phyloP scores from a whole-genome alignment of 2,797 vertebrate species.

The Sebastolobus alascanus region DNA sequence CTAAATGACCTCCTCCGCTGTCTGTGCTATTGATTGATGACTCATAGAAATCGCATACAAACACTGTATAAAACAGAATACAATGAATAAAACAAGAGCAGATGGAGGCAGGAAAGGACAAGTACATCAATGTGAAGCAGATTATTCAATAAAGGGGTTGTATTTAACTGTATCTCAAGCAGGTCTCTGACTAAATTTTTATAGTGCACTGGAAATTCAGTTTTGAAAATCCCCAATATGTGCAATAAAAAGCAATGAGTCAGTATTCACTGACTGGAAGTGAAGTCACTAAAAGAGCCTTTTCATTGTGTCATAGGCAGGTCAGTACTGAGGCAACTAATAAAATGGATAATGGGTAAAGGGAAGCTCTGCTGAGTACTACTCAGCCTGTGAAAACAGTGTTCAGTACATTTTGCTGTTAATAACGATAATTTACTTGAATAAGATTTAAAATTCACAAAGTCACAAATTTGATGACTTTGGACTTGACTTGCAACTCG shows the following conservation, averaged over 20 bases:
- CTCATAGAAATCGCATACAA: background rate
- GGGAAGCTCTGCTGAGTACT: background rate
- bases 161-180: background rate
- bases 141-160: background rate
- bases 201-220: background rate
- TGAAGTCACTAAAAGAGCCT: background rate
- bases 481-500: too few species aligned
- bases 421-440: background rate
- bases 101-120: background rate
- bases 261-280: background rate
- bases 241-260: background rate
- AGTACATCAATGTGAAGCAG: background rate
- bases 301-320: background rate
- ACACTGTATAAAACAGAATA: background rate
- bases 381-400: background rate
- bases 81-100: background rate
- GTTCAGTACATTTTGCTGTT: background rate
- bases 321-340: background rate
- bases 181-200: background rate
- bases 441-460: background rate
- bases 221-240: background rate
- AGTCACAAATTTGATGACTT: too few species aligned
- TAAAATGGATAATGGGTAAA: background rate
- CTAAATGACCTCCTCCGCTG: background rate
- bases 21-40: background rate